phyloP scores from a whole-genome alignment of 2,888 invertebrate genomes.

The Stratiomys singularior region DNA sequence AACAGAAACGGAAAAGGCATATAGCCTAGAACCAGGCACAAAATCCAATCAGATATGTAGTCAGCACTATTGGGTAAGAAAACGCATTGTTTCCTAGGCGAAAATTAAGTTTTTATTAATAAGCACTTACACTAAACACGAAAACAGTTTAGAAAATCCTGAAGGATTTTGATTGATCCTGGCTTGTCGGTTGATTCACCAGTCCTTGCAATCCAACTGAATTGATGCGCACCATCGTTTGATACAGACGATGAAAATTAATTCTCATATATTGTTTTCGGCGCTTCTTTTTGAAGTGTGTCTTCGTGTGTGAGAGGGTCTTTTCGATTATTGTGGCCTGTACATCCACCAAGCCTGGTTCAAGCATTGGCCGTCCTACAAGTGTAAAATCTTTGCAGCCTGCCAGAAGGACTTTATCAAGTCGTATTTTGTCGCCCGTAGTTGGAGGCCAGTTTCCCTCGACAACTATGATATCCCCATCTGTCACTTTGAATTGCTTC shows the following conservation, averaged over 20 bases:
- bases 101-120: no score
- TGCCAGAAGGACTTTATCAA: constrained; percentile 85
- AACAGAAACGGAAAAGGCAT: no score
- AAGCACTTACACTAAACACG: no score
- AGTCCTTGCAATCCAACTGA: constrained; percentile 70
- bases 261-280: constrained; percentile 82
- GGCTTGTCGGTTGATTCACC: background rate
- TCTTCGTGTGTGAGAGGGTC: constrained; percentile 81
- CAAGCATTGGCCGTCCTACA: constrained; percentile 81
- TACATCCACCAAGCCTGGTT: constrained; percentile 77
- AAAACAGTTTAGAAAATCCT: background rate
- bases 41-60: no score
- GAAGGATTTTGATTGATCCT: background rate
- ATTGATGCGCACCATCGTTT: constrained; percentile 82
- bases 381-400: constrained; percentile 84
- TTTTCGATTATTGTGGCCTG: constrained; percentile 87
- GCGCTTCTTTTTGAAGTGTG: constrained; percentile 78
- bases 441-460: constrained; percentile 87
- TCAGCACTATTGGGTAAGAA: no score
- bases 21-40: no score
- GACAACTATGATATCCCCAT: constrained; percentile 84
- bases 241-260: constrained; percentile 75
- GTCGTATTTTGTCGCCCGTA: constrained; percentile 79
- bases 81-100: no score
- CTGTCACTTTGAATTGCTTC: constrained; percentile 85